phyloP scores from a whole-genome alignment of 2,113 vertebrate genomes.

The Oriolus oriolus region DNA sequence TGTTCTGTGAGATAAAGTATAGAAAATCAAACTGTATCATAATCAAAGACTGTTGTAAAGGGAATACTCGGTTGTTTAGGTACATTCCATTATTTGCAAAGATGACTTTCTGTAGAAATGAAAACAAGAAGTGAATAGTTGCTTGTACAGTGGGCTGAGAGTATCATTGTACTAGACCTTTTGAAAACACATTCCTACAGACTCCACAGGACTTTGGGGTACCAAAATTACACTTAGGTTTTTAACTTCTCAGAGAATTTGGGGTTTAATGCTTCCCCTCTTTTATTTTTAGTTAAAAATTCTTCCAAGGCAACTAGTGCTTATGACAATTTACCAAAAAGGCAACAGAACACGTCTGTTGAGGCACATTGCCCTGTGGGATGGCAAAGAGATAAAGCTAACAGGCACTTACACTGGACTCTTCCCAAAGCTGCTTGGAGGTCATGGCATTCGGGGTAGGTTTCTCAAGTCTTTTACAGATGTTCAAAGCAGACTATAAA shows the following conservation, averaged over 20 bases:
- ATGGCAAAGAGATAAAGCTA: slow-evolving; percentile 66
- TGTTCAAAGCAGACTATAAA: neutral
- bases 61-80: neutral
- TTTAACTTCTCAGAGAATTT: neutral
- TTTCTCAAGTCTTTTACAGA: neutral
- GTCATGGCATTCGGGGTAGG: slow-evolving; percentile 71
- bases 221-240: neutral
- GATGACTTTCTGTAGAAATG: neutral
- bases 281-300: slow-evolving; percentile 61
- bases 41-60: neutral
- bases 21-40: neutral
- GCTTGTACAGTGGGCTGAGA: neutral
- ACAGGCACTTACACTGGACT: slow-evolving; percentile 61
- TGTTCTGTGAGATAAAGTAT: neutral
- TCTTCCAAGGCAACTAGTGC: slow-evolving; percentile 66
- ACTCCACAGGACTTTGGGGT: neutral
- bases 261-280: neutral
- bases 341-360: slow-evolving; percentile 55
- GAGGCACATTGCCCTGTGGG: slow-evolving; percentile 71
- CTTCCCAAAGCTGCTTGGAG: slow-evolving; percentile 63
- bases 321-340: slow-evolving; percentile 58
- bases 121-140: neutral
- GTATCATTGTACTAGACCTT: neutral
- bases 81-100: neutral
- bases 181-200: neutral